Base-by-base conservation (phyloP, 2,797 vertebrate genomes). In the Semaprochilodus insignis region DNA sequence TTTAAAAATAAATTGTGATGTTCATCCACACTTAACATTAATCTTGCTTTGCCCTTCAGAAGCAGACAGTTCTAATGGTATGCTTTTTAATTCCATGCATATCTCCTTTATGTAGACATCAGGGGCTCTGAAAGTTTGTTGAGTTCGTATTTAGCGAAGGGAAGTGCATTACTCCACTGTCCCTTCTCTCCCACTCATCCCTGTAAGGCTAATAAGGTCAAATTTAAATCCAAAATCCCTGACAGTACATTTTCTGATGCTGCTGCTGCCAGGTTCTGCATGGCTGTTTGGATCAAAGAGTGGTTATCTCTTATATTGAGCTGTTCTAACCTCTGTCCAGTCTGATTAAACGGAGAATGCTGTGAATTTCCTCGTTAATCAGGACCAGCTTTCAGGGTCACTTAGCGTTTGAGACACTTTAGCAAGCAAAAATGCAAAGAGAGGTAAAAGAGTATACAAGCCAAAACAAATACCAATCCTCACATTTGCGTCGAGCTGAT, bases 251-350 rank as follows among this genome's bases (percentile, higher is more conserved):
- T 96, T 97, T 96, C 93, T 95, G 90, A 86, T 88, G 88, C 92
- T 92, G 91, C 92, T 94, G 93, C 94, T 91, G 91, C 92, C 86
- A 94, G 94, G 95, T 95, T 96, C 95, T 96, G 95, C 95, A 95
- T 96, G 94, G 93, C 92, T 92, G 94, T 95, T 94, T 95, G 96
- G 95, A 96, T 97, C 96, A 97, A 96, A 97, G 95, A 95, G 94
- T 96, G 95, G 96, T 97, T 97, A 97, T 97, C 96, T 90, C 94
- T 93, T 91, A 94, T 97, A 98, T 97, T 97, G 97, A 97, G 97
- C 96, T 96, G 96, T 96, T 96, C 95, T 97, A 96, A 97, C 96
- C 96, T 96, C 96, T 97, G 97, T 97, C 97, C 95, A 93, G 95
- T 96, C 95, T 96, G 95, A 97, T 98, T 98, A 97, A 95, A 93